phyloP scores from a whole-genome alignment of 2,113 vertebrate genomes.

The Candoia aspera region DNA sequence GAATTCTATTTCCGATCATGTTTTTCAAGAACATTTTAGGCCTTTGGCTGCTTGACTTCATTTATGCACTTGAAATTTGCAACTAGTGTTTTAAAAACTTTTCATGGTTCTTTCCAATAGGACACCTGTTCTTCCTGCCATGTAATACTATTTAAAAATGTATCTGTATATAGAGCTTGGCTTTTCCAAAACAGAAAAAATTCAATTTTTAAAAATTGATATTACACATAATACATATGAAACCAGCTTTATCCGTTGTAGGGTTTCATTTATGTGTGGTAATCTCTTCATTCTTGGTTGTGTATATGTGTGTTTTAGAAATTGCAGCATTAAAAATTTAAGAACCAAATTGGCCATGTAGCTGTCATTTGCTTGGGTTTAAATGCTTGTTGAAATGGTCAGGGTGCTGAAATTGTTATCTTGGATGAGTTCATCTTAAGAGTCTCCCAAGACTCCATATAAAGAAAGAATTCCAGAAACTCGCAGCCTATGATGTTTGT shows the following conservation, averaged over 20 bases:
- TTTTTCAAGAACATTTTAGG: conserved; percentile 37
- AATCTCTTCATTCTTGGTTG: background rate
- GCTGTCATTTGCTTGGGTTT: background rate
- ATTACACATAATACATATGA: accelerated
- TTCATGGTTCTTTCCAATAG: background rate
- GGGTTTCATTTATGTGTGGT: background rate
- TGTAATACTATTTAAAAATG: background rate
- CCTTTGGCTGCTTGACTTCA: conserved; percentile 38
- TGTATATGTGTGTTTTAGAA: background rate
- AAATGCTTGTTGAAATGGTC: background rate
- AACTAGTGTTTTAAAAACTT: conserved; percentile 17
- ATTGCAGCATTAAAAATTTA: background rate
- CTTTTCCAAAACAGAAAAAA: background rate
- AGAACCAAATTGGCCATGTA: background rate
- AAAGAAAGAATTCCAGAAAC: background rate
- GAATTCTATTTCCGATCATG: conserved; percentile 47
- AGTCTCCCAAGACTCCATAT: background rate
- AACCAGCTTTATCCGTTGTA: background rate
- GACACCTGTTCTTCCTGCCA: background rate
- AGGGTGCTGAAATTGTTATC: background rate
- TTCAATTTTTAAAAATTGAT: background rate
- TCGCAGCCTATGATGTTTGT: background rate
- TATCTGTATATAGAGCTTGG: background rate
- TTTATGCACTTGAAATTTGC: conserved; percentile 35
- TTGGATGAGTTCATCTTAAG: background rate